Conservation (phyloP, 2,888 invertebrate genomes). For the Platerodrilus igneus region DNA sequence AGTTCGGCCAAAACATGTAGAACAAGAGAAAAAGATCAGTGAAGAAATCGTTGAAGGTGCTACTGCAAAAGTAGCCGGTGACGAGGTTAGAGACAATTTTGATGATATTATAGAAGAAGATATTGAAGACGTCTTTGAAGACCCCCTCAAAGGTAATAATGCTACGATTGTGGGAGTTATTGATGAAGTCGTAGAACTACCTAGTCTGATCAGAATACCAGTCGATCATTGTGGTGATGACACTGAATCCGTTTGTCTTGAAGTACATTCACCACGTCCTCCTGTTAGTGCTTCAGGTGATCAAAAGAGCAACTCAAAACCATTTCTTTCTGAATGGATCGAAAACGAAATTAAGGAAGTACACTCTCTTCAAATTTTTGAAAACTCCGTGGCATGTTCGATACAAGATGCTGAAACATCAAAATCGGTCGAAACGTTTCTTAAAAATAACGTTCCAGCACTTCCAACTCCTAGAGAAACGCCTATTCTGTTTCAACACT, state of each 20-base stretch:
- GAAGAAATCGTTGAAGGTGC: constrained; percentile 1
- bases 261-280: not conserved
- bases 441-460: constrained; percentile 25
- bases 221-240: constrained; percentile 4
- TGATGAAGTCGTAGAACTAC: no score
- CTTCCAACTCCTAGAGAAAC: constrained; percentile 5
- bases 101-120: not conserved
- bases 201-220: no score
- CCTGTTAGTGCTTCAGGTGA: constrained; percentile 4
- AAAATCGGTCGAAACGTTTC: constrained; percentile 29
- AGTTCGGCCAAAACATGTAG: not conserved
- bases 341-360: no score
- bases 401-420: constrained; percentile 2
- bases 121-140: constrained; percentile 5
- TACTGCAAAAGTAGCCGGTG: not conserved
- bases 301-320: not conserved
- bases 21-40: not conserved
- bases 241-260: not conserved
- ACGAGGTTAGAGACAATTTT: not conserved
- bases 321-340: no score
- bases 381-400: not conserved
- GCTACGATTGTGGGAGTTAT: no score
- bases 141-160: constrained; percentile 1
- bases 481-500: constrained; percentile 31
- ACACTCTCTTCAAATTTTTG: not conserved